Conservation (phyloP, 2,888 invertebrate species). For the Scelioninae gen. 2 region DNA sequence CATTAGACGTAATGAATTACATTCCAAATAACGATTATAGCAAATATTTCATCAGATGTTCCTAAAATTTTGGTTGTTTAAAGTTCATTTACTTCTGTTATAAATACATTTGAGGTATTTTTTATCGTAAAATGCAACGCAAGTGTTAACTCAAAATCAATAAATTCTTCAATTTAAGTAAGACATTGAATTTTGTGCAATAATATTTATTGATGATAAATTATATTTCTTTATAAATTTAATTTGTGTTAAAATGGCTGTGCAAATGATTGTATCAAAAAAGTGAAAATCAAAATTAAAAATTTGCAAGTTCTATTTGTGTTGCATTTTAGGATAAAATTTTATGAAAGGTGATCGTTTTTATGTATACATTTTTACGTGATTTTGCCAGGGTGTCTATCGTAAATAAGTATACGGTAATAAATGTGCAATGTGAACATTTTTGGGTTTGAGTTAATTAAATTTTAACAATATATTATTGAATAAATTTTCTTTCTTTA, state of each 20-base stretch:
- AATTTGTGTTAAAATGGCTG: constrained; percentile 32
- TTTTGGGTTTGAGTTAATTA: too few species aligned
- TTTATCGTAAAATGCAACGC: constrained; percentile 34
- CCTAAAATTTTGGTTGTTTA: constrained; percentile 27
- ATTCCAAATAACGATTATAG: constrained; percentile 12
- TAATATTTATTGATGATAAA: too few species aligned
- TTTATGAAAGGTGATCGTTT: constrained; percentile 26
- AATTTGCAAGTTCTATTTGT: background rate
- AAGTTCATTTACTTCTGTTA: constrained; percentile 15
- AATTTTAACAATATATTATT: too few species aligned
- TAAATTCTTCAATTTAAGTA: background rate
- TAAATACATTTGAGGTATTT: constrained; percentile 1
- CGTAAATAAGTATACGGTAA: too few species aligned
- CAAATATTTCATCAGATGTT: constrained; percentile 26
- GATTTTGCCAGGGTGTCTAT: too few species aligned
- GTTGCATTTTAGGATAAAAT: constrained; percentile 31
- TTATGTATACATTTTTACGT: constrained; percentile 19
- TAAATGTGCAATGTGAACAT: too few species aligned
- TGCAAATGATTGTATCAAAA: constrained; percentile 27
- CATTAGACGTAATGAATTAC: constrained; percentile 2
- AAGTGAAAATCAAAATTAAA: constrained; percentile 5
- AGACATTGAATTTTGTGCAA: constrained; percentile 30
- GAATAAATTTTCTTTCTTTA: too few species aligned
- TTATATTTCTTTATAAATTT: background rate
- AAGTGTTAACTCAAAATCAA: background rate